Percentiles rank a stretch among this genome's conserved stretches.
Evolutionary conservation across 2,113 vertebrate genomes (phyloP).

Genomic region (Microtus ochrogaster): DNA sequence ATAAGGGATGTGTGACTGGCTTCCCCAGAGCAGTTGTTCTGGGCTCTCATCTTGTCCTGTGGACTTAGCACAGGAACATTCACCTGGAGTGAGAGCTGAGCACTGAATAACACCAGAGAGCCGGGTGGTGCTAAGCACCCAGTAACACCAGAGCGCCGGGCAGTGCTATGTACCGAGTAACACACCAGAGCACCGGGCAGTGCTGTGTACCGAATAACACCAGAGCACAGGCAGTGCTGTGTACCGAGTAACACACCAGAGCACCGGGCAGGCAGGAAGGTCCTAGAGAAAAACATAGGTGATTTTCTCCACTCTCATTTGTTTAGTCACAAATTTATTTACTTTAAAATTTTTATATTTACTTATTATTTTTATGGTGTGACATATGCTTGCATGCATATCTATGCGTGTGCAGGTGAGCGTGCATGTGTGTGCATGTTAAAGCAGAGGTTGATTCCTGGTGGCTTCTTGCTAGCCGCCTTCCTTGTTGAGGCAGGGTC

Average conservation of each 20-base stretch:
- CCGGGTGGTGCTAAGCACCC: not conserved
- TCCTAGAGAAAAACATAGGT: not conserved
- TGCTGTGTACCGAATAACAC: too few relatives aligned
- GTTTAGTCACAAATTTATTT: not conserved
- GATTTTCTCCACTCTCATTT: not conserved
- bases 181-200: not conserved
- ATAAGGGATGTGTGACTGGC: not conserved
- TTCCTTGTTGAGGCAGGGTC: not conserved
- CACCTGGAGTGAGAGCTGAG: not conserved
- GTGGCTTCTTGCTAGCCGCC: not conserved
- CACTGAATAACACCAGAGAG: not conserved
- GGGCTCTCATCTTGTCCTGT: not conserved
- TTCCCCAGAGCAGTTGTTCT: not conserved
- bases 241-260: not conserved
- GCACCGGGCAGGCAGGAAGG: not conserved
- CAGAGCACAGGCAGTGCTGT: fast-evolving
- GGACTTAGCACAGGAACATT: not conserved
- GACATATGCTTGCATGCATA: not conserved
- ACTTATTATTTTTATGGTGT: not conserved
- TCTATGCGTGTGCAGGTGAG: not conserved
- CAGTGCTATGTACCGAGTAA: fast-evolving
- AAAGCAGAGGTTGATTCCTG: not conserved
- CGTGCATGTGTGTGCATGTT: too few relatives aligned
- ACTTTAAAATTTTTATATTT: not conserved
- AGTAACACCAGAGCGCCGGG: not conserved